Base-by-base conservation (phyloP, 2,888 invertebrate genomes). In the Andrena minutula region DNA sequence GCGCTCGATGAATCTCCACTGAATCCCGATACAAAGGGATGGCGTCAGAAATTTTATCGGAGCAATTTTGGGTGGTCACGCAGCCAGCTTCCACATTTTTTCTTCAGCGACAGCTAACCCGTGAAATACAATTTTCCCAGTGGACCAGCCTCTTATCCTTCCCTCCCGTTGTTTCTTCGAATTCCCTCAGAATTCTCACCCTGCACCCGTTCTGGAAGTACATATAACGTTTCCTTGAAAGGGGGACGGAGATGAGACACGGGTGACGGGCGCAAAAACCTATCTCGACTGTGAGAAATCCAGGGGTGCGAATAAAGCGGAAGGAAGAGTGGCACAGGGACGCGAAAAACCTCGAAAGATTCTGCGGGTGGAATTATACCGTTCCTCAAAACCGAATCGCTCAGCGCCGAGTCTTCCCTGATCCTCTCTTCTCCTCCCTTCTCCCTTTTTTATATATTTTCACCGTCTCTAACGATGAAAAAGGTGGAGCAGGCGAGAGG, bases 221-320 rank as follows among this genome's bases (percentile, higher is more conserved):
- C 16, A 41, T 16, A 49, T 63, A 69, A 53, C 26, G 60, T 53
- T 79, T 65, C 51, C 26, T 32, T 28, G 63, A 64, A 53, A 26
- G 61, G 65, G 51, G 47, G 26, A 12, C 49, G 20, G 30, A 71
- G 64, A 20, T 61, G 66, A 12, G 23, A 32, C 10, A 35, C 26
- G 32, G 35, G 41, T 41, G 41, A 41, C 16, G 53, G 20, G 10
- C 23, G 56, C 64, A 61, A 68, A 56, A 58, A 64, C 53, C 53
- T 47, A 64, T 76, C 78, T 53, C 63, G 56, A 75, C 63, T 58
- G 69, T 2, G 56, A 10, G 23, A n/a, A n/a, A 26, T 12, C 30
- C 74, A 35, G 65, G 63, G 81, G 53, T 41, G 68, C 72, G 75
- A 75, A 81, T 72, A 71, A 56, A 73, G 23, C 58, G 35, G 41